phyloP scores from a whole-genome alignment of 2,797 vertebrate genomes.

The Enteromius fasciolatus region DNA sequence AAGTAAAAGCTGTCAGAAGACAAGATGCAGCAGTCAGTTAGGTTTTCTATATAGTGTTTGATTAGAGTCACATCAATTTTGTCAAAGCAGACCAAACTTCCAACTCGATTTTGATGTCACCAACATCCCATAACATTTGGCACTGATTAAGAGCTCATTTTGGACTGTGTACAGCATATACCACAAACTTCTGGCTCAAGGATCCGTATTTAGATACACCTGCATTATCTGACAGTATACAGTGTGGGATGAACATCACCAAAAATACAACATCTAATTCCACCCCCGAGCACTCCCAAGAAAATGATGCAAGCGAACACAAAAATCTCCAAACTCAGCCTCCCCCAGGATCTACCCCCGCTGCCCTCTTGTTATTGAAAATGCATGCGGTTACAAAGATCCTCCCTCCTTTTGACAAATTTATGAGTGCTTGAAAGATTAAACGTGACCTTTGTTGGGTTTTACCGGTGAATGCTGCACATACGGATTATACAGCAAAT shows the following conservation, averaged over 20 bases:
- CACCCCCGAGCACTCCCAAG: conserved; percentile 2
- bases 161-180: neutral
- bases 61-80: neutral
- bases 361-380: conserved; percentile 33
- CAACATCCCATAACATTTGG: neutral
- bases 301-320: conserved; percentile 19
- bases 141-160: neutral
- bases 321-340: conserved; percentile 24
- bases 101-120: neutral
- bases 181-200: neutral
- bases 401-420: conserved; percentile 38
- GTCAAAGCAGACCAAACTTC: neutral
- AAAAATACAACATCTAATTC: conserved; percentile 22
- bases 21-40: neutral
- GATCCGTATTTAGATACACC: conserved; percentile 7
- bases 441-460: conserved; percentile 34
- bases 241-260: neutral
- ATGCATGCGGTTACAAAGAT: conserved; percentile 21
- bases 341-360: conserved; percentile 3
- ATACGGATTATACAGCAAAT: neutral
- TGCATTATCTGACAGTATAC: neutral
- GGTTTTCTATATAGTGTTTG: neutral
- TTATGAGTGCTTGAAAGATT: conserved; percentile 31
- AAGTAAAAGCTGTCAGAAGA: conserved; percentile 18
- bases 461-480: neutral